Percentiles rank a stretch among this genome's conserved stretches.
phyloP scores from a whole-genome alignment of 2,888 invertebrate genomes.

The Dysmachus trigonus region DNA sequence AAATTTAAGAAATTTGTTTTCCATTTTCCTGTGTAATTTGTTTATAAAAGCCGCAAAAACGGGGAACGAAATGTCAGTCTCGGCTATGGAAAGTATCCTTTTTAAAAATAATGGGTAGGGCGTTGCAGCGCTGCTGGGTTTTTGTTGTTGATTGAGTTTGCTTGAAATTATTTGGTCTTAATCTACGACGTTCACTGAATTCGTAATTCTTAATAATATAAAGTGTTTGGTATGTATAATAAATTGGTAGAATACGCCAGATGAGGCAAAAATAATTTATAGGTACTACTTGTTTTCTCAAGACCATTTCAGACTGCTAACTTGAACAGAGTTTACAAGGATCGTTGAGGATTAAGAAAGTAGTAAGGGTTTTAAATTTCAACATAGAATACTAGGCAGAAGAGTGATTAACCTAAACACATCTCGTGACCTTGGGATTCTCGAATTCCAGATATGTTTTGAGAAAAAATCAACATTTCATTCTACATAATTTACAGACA shows the following conservation, averaged over 20 bases:
- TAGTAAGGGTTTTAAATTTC: not conserved
- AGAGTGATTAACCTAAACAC: not conserved
- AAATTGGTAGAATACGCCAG: no score
- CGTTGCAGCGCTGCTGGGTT: not conserved
- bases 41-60: slow-evolving; percentile 67
- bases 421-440: not conserved
- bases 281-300: not conserved
- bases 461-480: not conserved
- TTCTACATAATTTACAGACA: not conserved
- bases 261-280: not conserved
- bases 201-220: no score
- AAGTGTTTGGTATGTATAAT: no score
- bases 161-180: not conserved
- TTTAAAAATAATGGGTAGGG: slow-evolving; percentile 56
- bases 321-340: no score
- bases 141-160: not conserved
- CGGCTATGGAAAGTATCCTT: slow-evolving; percentile 93
- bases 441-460: no score
- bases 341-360: not conserved
- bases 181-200: not conserved
- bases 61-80: slow-evolving; percentile 89
- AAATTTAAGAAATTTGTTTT: not conserved
- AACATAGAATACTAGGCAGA: not conserved
- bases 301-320: not conserved
- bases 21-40: not conserved